Evolutionary conservation across 2,113 vertebrate genomes (phyloP).

Genomic region (Chlamydotis undulata): DNA sequence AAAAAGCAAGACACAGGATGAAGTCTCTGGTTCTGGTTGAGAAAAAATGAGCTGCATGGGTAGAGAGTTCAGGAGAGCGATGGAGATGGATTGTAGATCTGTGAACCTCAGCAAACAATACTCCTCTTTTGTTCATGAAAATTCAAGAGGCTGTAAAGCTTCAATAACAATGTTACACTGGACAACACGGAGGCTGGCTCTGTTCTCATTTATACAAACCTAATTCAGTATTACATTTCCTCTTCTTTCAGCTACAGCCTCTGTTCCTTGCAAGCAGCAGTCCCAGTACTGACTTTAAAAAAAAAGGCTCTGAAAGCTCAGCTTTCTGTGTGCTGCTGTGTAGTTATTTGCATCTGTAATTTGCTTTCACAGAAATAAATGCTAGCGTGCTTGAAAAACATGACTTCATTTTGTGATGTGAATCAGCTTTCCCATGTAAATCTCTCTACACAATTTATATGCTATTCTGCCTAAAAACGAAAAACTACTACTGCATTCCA

Average conservation of each 20-base stretch:
- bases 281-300: background rate
- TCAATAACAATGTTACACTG: background rate
- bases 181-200: background rate
- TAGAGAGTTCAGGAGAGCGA: background rate
- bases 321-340: background rate
- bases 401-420: background rate
- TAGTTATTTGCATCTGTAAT: slow-evolving; percentile 1
- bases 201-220: background rate
- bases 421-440: background rate
- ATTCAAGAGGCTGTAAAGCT: background rate
- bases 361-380: slow-evolving; percentile 11
- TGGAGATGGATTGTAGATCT: background rate
- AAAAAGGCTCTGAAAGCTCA: background rate
- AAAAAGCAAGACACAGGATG: background rate
- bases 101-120: background rate
- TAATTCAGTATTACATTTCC: background rate
- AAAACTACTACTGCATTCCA: background rate
- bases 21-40: background rate
- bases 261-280: background rate
- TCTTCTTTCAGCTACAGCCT: background rate
- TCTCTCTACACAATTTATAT: background rate
- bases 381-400: background rate
- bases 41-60: background rate
- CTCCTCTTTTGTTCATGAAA: background rate
- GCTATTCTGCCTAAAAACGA: background rate